Evolutionary conservation across 2,888 invertebrate species (phyloP).

Genomic region (Lasioglossum malachurum): DNA sequence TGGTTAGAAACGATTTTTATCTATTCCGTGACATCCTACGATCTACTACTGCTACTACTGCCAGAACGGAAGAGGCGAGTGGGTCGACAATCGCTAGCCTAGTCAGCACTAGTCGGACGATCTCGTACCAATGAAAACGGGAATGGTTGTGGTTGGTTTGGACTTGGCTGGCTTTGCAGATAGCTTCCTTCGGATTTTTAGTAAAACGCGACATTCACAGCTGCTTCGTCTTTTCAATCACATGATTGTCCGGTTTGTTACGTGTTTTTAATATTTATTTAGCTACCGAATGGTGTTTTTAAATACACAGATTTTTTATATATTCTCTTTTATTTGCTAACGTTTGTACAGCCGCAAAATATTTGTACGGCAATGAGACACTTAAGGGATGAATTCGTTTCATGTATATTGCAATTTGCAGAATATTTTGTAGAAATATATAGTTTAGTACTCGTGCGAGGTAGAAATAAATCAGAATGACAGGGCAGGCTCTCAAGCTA

Average conservation of each 20-base stretch:
- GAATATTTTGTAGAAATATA: background rate
- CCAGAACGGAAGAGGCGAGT: conserved; percentile 71
- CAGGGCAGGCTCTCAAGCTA: background rate
- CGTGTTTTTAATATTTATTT: too few species aligned
- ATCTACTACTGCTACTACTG: conserved; percentile 71
- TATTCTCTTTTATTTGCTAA: background rate
- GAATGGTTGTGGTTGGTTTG: conserved; percentile 8
- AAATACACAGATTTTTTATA: background rate
- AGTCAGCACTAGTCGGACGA: conserved; percentile 66
- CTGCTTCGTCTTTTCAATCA: too few species aligned
- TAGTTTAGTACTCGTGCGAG: background rate
- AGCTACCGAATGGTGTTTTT: too few species aligned
- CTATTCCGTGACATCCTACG: conserved; percentile 48
- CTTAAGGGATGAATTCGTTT: background rate
- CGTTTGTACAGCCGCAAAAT: background rate
- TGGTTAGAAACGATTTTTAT: conserved; percentile 39
- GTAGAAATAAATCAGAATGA: background rate
- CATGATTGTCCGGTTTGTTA: too few species aligned
- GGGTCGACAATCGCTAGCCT: conserved; percentile 67
- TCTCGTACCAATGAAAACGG: conserved; percentile 24
- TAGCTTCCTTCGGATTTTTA: too few species aligned
- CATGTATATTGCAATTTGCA: background rate
- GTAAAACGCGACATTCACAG: too few species aligned
- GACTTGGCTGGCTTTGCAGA: background rate
- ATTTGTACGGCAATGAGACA: background rate